Evolutionary conservation across 2,888 invertebrate species (phyloP).

Genomic region (Zhengitettix transpicula): DNA sequence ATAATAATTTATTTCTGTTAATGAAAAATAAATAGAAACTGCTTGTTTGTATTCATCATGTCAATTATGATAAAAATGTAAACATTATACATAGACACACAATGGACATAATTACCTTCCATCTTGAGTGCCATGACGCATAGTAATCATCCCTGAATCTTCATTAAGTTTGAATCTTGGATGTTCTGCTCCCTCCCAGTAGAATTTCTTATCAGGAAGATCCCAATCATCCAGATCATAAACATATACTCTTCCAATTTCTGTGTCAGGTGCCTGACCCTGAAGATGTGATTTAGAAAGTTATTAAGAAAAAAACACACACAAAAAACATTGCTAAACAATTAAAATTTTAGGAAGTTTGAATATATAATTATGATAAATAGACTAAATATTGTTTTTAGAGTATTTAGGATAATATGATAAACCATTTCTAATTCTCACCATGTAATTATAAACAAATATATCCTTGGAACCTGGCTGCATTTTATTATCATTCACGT

Average conservation of each 20-base stretch:
- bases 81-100: too few species aligned
- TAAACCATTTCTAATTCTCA: slow-evolving; percentile 14
- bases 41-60: too few species aligned
- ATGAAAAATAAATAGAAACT: too few species aligned
- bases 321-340: neutral
- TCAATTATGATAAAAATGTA: too few species aligned
- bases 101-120: slow-evolving; percentile 34
- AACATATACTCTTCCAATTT: slow-evolving; percentile 89
- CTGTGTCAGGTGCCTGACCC: slow-evolving; percentile 77
- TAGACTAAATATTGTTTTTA: neutral
- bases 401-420: neutral
- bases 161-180: slow-evolving; percentile 76
- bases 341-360: neutral
- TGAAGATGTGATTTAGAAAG: slow-evolving; percentile 25
- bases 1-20: too few species aligned
- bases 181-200: slow-evolving; percentile 79
- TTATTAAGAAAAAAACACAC: neutral
- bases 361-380: neutral
- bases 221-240: slow-evolving; percentile 99
- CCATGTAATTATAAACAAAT: slow-evolving; percentile 87
- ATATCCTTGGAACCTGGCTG: slow-evolving; percentile 91
- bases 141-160: slow-evolving; percentile 88
- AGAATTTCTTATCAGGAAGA: slow-evolving; percentile 90
- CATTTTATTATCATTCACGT: slow-evolving; percentile 98
- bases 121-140: slow-evolving; percentile 82